Evolutionary conservation across 1,140 invertebrate species (phyloP), one percentile per base, ranked within the genome.

Genomic region (Temnothorax longispinosus): DNA sequence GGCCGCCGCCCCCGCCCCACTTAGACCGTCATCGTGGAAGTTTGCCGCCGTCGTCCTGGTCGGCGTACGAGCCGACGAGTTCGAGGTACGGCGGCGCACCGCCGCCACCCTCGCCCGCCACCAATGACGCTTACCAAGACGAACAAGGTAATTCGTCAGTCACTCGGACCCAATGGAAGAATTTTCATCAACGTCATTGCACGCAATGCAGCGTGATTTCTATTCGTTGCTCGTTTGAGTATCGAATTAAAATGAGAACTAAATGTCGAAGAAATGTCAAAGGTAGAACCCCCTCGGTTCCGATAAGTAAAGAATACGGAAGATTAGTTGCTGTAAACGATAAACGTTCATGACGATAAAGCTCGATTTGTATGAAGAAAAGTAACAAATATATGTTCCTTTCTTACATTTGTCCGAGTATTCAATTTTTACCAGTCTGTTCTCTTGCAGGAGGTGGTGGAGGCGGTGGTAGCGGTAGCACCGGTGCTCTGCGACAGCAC

Each of bases 1-100:
- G 93, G 67, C 94, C 94, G 91, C 94, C 94, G 88, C 94, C 94
- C 91, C 94, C 94, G 91, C 93, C 94, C 86, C 94, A 94, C 65
- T 77, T 95, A 94, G 94, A 95, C 67, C 94, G 94, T 87, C 94
- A 95, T 90, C 94, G 94, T 58, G 85, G 92, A 81, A 88, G 87
- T 88, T 85, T 94, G 77, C 89, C 91, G 21, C 91, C 93, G 72
- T 93, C 94, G 72, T 94, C 94, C 38, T 95, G 94, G 94, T 92
- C 94, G 35, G 90, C 91, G 5, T 95, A 94, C 81, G 94, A 95
- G 86, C 90, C 94, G 18, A 91, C 93, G 60, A 93, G 93, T 76
- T 94, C 94, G 76, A 94, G 94, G 85, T 94, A 94, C 88, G 90
- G 92, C 6, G 92, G 92, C n/a, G 93, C 92, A 88, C 94, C 93